A percentile compares a stretch with the other conserved stretches of the same genome.
phyloP scores from a whole-genome alignment of 2,888 invertebrate species.

The Meghimatium bilineatum region DNA sequence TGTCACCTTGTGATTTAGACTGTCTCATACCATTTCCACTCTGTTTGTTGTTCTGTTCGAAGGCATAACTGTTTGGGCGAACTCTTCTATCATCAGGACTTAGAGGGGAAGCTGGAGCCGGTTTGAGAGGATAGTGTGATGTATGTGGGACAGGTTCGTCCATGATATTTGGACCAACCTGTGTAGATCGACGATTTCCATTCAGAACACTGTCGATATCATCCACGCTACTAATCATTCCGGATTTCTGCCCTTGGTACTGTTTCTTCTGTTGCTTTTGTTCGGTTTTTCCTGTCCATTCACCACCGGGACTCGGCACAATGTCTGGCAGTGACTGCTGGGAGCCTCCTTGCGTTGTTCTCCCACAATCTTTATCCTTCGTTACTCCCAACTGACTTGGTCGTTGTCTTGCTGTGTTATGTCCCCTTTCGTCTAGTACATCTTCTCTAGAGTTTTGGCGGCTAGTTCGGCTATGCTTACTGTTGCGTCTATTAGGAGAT shows the following conservation, averaged over 20 bases:
- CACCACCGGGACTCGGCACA: constrained; percentile 51
- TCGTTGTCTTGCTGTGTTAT: constrained; percentile 50
- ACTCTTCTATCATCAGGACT: constrained; percentile 44
- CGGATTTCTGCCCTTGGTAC: constrained; percentile 56
- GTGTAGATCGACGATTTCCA: constrained; percentile 36
- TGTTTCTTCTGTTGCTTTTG: constrained; percentile 47
- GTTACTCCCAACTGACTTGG: constrained; percentile 64
- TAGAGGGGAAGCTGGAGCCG: constrained; percentile 49
- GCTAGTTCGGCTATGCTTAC: constrained; percentile 54
- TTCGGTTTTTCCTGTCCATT: constrained; percentile 45
- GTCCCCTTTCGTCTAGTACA: constrained; percentile 60
- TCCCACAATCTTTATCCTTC: constrained; percentile 57
- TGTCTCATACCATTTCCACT: constrained; percentile 44
- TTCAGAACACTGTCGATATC: constrained; percentile 71
- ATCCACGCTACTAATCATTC: constrained; percentile 57
- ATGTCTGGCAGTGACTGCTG: constrained; percentile 62
- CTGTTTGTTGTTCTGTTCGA: constrained; percentile 49
- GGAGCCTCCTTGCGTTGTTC: constrained; percentile 54
- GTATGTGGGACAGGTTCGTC: constrained; percentile 56
- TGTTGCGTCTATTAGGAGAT: constrained; percentile 65
- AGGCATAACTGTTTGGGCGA: constrained; percentile 55
- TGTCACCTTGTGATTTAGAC: constrained; percentile 56
- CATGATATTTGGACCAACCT: constrained; percentile 47
- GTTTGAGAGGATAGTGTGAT: constrained; percentile 55
- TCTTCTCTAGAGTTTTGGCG: constrained; percentile 67